These are phyloP conservation scores for Drosophila watanabei DNA, from an alignment of 1,140 invertebrate genomes.

Conservation along the genomic window DNA sequence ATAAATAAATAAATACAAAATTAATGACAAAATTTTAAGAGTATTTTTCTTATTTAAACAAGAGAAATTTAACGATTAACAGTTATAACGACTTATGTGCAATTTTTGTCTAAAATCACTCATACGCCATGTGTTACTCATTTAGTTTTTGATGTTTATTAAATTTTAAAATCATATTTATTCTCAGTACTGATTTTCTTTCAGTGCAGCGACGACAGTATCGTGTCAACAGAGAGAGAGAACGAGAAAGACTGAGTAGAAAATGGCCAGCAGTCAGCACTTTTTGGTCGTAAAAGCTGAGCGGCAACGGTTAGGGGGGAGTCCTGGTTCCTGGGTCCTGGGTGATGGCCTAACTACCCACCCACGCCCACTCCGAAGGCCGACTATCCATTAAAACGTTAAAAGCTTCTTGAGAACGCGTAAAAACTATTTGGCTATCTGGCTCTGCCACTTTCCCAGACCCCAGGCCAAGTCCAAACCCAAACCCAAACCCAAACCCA, in stretches of 20 bases:
- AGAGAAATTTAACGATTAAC: background rate
- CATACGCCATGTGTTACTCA: background rate
- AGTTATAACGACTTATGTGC: too few species aligned
- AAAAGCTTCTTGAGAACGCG: constrained; percentile 81
- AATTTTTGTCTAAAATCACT: background rate
- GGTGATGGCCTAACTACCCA: background rate
- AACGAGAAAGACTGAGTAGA: constrained; percentile 1
- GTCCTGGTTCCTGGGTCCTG: too few species aligned
- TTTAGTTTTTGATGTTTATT: too few species aligned
- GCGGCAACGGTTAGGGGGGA: background rate
- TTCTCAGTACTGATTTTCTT: background rate
- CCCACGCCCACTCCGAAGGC: constrained; percentile 18
- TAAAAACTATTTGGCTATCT: constrained; percentile 73
- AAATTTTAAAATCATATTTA: background rate
- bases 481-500: background rate
- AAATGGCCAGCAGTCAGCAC: constrained; percentile 78
- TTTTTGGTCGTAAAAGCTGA: constrained; percentile 76
- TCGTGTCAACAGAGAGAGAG: constrained; percentile 61
- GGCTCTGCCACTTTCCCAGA: constrained; percentile 28
- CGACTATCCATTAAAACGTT: constrained; percentile 80
- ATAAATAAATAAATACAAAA: background rate
- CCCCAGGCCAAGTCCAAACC: background rate
- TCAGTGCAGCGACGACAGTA: constrained; percentile 55
- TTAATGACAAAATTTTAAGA: background rate
- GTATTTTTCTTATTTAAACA: background rate